These are phyloP conservation scores for Sarcophilus harrisii DNA, from an alignment of 2,797 vertebrate genomes.

Conservation along the genomic window DNA sequence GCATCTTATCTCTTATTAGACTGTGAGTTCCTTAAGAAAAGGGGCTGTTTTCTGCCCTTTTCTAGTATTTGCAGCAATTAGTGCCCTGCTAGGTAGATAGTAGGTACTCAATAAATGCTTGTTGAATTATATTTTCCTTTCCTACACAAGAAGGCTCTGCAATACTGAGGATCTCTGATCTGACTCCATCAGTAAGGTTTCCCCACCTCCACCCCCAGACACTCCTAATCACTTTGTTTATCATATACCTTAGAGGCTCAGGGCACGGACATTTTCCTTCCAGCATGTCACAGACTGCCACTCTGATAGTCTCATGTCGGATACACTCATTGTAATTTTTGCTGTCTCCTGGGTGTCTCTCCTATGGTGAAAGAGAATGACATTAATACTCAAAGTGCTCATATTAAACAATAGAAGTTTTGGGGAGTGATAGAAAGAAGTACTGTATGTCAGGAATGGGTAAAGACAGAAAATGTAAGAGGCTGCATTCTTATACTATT, in stretches of 20 bases:
- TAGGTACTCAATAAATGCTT: not conserved
- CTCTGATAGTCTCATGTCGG: slow-evolving; percentile 96
- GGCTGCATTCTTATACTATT: not conserved
- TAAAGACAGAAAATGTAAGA: not conserved
- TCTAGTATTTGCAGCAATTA: not conserved
- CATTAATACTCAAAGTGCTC: slow-evolving; percentile 9
- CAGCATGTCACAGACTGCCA: slow-evolving; percentile 99
- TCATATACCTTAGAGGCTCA: slow-evolving; percentile 92
- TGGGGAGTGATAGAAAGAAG: not conserved
- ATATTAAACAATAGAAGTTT: slow-evolving; percentile 23
- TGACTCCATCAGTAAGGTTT: not conserved
- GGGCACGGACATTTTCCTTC: slow-evolving; percentile 96
- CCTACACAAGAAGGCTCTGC: not conserved
- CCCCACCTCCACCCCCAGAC: not conserved
- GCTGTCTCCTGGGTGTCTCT: slow-evolving; percentile 97
- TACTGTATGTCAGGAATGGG: not conserved
- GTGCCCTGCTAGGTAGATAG: not conserved
- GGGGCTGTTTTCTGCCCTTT: not conserved
- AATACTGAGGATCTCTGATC: not conserved
- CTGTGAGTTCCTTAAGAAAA: not conserved
- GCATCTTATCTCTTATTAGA: not conserved
- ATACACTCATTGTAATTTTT: slow-evolving; percentile 99
- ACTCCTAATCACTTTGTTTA: not conserved
- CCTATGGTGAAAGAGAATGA: slow-evolving; percentile 84
- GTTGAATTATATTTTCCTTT: not conserved